A percentile compares a stretch with the other conserved stretches of the same genome.
Conservation (phyloP, 2,797 vertebrate species). For the Pterois miles region DNA sequence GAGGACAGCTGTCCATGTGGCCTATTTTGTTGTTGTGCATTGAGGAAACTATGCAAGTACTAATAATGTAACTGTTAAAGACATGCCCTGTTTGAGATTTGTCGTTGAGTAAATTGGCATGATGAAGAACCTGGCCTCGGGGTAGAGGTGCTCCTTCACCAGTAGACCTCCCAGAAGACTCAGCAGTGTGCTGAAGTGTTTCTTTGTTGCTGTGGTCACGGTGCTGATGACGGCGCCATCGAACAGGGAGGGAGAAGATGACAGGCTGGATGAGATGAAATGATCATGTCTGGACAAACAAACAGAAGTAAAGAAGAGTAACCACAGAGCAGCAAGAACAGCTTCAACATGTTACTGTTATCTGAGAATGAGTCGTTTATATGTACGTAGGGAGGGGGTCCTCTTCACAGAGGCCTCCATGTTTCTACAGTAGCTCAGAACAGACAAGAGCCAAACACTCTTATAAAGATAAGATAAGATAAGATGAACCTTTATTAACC, state of each 20-base stretch:
- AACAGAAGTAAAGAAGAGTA: neutral
- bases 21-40: neutral
- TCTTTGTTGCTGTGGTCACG: constrained; percentile 98
- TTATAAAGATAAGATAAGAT: too few relatives aligned
- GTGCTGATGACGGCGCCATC: constrained; percentile 99
- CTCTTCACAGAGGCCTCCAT: too few relatives aligned
- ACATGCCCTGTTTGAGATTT: neutral
- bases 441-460: too few relatives aligned
- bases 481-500: too few relatives aligned
- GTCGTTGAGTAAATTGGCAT: neutral
- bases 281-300: constrained; percentile 90
- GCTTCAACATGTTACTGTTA: neutral
- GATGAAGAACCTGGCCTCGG: constrained; percentile 87
- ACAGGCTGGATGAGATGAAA: constrained; percentile 99
- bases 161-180: constrained; percentile 92
- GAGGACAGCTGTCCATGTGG: neutral
- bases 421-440: too few relatives aligned
- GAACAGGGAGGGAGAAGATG: constrained; percentile 95
- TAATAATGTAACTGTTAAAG: neutral
- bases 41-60: too few relatives aligned
- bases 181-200: constrained; percentile 95
- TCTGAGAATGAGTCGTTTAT: too few relatives aligned
- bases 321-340: neutral
- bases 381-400: too few relatives aligned
- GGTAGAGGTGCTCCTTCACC: constrained; percentile 91